Evolutionary conservation across 1,140 invertebrate species (phyloP).

Genomic region (Rhopalosiphum padi): DNA sequence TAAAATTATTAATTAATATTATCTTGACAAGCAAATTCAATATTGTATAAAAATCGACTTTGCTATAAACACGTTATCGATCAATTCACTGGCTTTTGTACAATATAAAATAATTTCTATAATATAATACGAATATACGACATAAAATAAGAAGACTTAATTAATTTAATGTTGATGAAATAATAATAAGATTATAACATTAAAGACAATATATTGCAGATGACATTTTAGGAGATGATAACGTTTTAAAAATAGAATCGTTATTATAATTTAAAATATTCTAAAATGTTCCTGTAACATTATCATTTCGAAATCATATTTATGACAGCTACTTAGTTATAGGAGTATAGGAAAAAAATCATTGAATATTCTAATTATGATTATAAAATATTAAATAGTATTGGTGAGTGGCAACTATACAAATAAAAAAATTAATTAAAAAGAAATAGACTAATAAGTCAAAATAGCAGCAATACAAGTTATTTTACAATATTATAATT

Average conservation of each 20-base stretch:
- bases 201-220: neutral
- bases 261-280: neutral
- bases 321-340: neutral
- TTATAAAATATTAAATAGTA: neutral
- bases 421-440: neutral
- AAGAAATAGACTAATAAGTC: neutral
- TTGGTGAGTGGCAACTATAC: neutral
- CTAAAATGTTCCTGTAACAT: neutral
- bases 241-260: neutral
- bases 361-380: neutral
- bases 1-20: neutral
- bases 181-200: neutral
- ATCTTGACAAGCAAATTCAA: neutral
- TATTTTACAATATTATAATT: too few relatives aligned
- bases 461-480: neutral
- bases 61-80: neutral
- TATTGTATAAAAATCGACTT: neutral
- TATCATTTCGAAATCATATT: neutral
- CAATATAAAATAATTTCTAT: neutral
- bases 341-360: neutral
- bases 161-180: neutral
- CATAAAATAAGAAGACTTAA: neutral
- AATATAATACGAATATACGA: neutral
- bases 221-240: neutral
- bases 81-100: neutral